A percentile compares a stretch with the other conserved stretches of the same genome.
These are phyloP conservation scores for Riparia riparia DNA, from an alignment of 2,113 vertebrate genomes.

Conservation along the genomic window DNA sequence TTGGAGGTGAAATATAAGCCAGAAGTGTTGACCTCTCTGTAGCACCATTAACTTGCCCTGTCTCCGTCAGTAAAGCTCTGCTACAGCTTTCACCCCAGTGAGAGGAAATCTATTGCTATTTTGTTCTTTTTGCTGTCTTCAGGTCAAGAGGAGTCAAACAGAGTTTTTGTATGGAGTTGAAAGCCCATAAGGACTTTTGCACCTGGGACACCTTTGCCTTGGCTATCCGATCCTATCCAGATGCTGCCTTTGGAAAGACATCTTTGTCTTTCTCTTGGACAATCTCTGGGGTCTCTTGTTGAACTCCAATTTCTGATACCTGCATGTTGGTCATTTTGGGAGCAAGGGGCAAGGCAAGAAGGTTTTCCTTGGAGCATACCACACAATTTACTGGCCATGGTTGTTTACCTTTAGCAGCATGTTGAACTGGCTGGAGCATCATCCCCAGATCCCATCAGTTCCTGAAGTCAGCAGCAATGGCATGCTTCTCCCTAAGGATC, in stretches of 20 bases:
- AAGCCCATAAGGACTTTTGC: not conserved
- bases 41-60: not conserved
- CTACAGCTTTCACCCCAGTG: not conserved
- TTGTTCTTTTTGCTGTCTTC: not conserved
- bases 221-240: accelerated
- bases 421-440: not conserved
- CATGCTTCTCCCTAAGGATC: not conserved
- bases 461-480: not conserved
- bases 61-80: not conserved
- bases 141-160: not conserved
- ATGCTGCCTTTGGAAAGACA: not conserved
- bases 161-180: not conserved
- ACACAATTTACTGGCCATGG: accelerated
- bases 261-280: not conserved
- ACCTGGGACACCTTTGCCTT: not conserved
- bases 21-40: not conserved
- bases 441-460: not conserved
- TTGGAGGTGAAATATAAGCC: not conserved
- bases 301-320: accelerated
- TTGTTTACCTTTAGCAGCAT: not conserved
- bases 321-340: not conserved
- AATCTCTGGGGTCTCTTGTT: not conserved
- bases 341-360: not conserved
- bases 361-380: not conserved
- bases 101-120: not conserved